phyloP scores from a whole-genome alignment of 2,113 vertebrate species.

The Oenanthe oenanthe region DNA sequence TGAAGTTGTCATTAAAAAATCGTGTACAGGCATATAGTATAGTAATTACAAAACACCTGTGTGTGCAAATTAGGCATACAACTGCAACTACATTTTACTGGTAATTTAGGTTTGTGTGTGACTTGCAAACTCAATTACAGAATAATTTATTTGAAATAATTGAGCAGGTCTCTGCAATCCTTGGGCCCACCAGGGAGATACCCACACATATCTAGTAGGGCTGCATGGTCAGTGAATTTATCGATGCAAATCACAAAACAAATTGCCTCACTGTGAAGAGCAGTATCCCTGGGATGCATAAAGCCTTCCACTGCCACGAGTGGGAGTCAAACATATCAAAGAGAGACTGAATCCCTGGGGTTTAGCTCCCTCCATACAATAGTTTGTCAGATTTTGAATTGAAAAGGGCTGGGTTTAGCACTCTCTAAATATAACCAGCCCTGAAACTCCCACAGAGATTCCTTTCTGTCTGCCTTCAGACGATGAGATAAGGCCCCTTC shows the following conservation, averaged over 20 bases:
- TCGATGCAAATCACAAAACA: background rate
- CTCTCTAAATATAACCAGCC: slow-evolving; percentile 56
- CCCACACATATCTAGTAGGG: background rate
- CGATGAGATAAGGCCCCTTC: slow-evolving; percentile 48
- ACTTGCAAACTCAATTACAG: background rate
- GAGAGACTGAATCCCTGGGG: background rate
- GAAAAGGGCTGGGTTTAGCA: slow-evolving; percentile 36
- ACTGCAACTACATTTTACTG: background rate
- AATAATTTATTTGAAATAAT: background rate
- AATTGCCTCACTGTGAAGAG: background rate
- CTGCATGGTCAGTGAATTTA: background rate
- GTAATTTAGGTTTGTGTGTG: background rate
- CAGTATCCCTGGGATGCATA: background rate
- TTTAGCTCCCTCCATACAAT: slow-evolving; percentile 50
- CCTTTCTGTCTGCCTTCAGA: slow-evolving; percentile 61
- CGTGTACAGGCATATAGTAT: background rate
- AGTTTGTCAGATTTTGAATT: slow-evolving; percentile 37
- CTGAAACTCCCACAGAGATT: slow-evolving; percentile 64
- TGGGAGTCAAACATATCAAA: slow-evolving; percentile 36
- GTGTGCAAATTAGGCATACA: background rate
- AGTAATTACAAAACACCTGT: background rate
- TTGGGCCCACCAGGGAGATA: background rate
- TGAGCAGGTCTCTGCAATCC: background rate
- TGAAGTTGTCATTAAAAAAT: background rate
- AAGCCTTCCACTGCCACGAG: slow-evolving; percentile 20